phyloP scores from a whole-genome alignment of 2,113 vertebrate genomes.

The Smithornis capensis region DNA sequence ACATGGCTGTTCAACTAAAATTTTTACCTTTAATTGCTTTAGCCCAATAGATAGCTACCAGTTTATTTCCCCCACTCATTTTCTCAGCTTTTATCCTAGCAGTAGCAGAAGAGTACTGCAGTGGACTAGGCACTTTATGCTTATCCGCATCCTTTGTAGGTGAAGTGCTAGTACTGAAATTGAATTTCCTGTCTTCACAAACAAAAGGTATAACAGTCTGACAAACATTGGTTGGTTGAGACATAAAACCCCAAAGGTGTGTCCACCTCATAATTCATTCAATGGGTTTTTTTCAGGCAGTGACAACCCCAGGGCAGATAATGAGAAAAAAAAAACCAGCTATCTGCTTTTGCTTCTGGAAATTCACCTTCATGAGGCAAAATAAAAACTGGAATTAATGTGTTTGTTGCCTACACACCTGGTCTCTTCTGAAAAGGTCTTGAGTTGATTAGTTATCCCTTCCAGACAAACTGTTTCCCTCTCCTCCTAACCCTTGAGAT shows the following conservation, averaged over 20 bases:
- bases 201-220: neutral
- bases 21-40: neutral
- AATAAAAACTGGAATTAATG: constrained; percentile 12
- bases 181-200: neutral
- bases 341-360: neutral
- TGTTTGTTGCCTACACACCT: neutral
- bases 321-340: neutral
- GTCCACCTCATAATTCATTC: neutral
- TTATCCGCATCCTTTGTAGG: neutral
- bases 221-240: constrained; percentile 11
- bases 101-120: neutral
- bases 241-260: constrained; percentile 33
- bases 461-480: neutral
- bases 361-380: neutral
- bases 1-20: neutral
- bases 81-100: neutral
- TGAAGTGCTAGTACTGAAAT: neutral
- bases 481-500: neutral
- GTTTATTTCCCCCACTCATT: neutral
- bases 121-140: neutral
- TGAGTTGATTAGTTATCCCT: constrained; percentile 21
- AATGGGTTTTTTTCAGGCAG: neutral
- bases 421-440: neutral
- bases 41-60: neutral
- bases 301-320: neutral